Evolutionary conservation across 2,888 invertebrate species (phyloP), one percentile per base, ranked within the genome.

Genomic region (Eupsilia transversa): DNA sequence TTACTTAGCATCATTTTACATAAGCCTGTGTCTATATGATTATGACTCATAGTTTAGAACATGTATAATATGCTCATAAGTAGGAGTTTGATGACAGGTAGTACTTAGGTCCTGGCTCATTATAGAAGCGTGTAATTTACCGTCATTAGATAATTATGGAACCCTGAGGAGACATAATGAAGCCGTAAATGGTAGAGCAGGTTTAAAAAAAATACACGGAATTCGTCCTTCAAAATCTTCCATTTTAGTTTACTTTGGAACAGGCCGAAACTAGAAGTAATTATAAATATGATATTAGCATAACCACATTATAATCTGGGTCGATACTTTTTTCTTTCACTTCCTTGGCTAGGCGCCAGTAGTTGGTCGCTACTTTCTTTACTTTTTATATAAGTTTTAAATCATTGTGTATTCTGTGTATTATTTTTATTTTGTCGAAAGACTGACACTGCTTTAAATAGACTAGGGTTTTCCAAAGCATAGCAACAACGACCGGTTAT

Each of bases 21-120:
- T 77, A 52, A 59, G 17, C 27, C 27, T 38, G 23, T 27, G 38
- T 3, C 30, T 81, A 54, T 54, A 33, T 82, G n/a, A 69, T 69
- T 69, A 78, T 60, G 63, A 56, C 60, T 83, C 54, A 56, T 78
- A 60, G 54, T 64, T 83, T 74, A 65, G 27, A 70, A 14, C 46
- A 71, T 54, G 12, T 46, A 23, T 60, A 56, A 63, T 54, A 14
- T 23, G 12, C n/a, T 56, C 2, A 7, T 82, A 41, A 41, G 52
- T 79, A 63, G 30, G 14, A 38, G 38, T 61, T 54, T 57, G 27
- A 43, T 35, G 59, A 61, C 56, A 71, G 46, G 64, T 60, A 20
- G 20, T 84, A 72, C 65, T 80, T 72, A 80, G 30, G 43, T 52
- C 64, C 60, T 33, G 84, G 80, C 52, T 72, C 38, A 57, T 79